Evolutionary conservation across 2,888 invertebrate species (phyloP), one percentile per base, ranked within the genome.

Genomic region (Drosophila phalerata): DNA sequence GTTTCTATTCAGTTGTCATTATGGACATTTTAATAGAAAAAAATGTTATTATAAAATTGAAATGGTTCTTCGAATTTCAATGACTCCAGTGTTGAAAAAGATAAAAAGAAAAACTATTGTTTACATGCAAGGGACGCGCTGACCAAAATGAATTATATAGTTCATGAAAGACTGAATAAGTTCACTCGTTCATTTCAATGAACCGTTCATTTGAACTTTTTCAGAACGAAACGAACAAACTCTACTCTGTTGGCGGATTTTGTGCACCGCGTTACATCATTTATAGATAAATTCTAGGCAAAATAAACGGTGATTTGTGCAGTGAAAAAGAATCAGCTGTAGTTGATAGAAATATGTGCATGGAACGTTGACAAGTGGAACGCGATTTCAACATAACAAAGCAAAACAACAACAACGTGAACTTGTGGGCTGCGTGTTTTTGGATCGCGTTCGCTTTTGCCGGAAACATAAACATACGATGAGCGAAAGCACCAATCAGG

Each of bases 401-500:
- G 45, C 45, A 45, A 47, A 47, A 30, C 43, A 65, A 47, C 75
- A 60, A 6, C 49, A 42, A 62, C 58, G 53, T 52, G 37, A 63
- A 52, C 66, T 45, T 61, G 45, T 40, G 63, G 77, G 67, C 67
- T 74, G 65, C 63, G 65, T 68, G 77, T 70, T 66, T 66, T 77
- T 69, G 62, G 56, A 34, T 58, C 62, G 69, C 70, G 77, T 61
- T 74, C 42, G 78, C 70, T 73, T 61, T 74, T 38, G 78, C 75
- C 75, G 71, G 62, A 81, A 76, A 69, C 79, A 83, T 71, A 82
- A 69, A 85, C 75, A 80, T 72, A 86, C 77, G 71, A 85, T 85
- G 85, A 85, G 77, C 88, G 85, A 88, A 62, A 88, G 79, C 81
- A 88, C 69, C 56, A 85, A 85, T 83, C 85, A 85, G 85, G 85